Evolutionary conservation across 2,888 invertebrate genomes (phyloP).

Genomic region (Nycteola revayana): DNA sequence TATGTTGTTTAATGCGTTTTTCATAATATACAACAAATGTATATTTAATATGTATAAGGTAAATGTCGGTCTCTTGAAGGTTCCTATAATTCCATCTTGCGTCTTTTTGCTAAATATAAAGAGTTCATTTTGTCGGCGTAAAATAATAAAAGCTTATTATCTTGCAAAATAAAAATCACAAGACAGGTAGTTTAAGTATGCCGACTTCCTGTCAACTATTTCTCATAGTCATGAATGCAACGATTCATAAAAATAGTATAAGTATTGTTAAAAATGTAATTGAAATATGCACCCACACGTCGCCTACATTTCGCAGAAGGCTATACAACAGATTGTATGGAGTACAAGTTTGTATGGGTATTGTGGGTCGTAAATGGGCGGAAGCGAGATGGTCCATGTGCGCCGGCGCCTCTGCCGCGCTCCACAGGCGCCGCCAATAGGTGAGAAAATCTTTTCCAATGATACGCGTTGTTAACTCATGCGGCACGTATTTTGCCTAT

Average conservation of each 20-base stretch:
- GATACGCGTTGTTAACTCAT: constrained; percentile 19
- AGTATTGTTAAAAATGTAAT: constrained; percentile 65
- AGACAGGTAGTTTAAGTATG: neutral
- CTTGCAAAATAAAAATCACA: too few species aligned
- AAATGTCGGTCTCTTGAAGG: too few species aligned
- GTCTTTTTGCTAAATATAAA: too few species aligned
- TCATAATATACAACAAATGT: too few species aligned
- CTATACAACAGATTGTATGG: constrained; percentile 22
- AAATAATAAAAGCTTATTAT: too few species aligned
- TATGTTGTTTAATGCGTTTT: too few species aligned
- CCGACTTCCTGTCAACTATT: constrained; percentile 22
- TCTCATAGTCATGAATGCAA: constrained; percentile 2
- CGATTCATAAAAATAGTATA: constrained; percentile 37
- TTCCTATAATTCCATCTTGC: too few species aligned
- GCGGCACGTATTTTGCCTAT: constrained; percentile 27
- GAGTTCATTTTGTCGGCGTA: too few species aligned
- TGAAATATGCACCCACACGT: constrained; percentile 56
- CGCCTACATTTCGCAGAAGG: constrained; percentile 74
- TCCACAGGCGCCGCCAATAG: constrained; percentile 61
- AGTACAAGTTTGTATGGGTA: constrained; percentile 48
- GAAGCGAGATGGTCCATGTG: constrained; percentile 52
- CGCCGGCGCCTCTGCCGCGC: constrained; percentile 59
- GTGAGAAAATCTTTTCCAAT: constrained; percentile 70
- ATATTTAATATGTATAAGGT: too few species aligned
- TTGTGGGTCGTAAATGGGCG: constrained; percentile 74